phyloP scores from a whole-genome alignment of 1,140 invertebrate genomes.

The Atta cephalotes region DNA sequence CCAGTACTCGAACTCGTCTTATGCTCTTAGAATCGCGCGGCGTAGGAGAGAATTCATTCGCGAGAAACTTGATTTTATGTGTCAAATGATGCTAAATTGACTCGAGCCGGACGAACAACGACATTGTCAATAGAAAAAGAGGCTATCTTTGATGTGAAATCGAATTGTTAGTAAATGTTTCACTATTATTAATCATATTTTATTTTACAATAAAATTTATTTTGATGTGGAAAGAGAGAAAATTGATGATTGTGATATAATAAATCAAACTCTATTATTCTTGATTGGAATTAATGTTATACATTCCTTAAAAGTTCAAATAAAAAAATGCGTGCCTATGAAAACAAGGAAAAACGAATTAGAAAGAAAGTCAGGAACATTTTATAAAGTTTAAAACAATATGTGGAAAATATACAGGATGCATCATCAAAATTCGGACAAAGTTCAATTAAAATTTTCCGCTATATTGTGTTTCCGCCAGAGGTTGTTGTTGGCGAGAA shows the following conservation, averaged over 20 bases:
- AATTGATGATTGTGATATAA: neutral
- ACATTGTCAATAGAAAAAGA: neutral
- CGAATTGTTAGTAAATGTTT: neutral
- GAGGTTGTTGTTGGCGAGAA: too few species aligned
- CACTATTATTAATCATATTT: constrained; percentile 1
- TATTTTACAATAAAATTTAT: neutral
- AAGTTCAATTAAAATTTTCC: too few species aligned
- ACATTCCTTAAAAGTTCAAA: neutral
- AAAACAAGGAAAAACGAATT: neutral
- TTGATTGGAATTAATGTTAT: neutral
- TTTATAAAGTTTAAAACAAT: constrained; percentile 18
- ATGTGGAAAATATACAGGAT: too few species aligned
- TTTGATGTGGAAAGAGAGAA: neutral
- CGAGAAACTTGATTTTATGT: constrained; percentile 48
- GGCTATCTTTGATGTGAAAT: neutral
- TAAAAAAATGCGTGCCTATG: neutral
- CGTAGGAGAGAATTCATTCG: constrained; percentile 29
- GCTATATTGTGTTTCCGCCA: too few species aligned
- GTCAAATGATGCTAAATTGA: constrained; percentile 49
- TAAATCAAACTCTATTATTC: neutral
- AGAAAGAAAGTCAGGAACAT: neutral
- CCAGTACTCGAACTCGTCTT: constrained; percentile 67
- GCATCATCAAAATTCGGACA: too few species aligned
- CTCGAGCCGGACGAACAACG: constrained; percentile 7
- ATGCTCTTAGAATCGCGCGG: constrained; percentile 40